Conservation (phyloP, 2,113 vertebrate species). For the Pleuronectes platessa region DNA sequence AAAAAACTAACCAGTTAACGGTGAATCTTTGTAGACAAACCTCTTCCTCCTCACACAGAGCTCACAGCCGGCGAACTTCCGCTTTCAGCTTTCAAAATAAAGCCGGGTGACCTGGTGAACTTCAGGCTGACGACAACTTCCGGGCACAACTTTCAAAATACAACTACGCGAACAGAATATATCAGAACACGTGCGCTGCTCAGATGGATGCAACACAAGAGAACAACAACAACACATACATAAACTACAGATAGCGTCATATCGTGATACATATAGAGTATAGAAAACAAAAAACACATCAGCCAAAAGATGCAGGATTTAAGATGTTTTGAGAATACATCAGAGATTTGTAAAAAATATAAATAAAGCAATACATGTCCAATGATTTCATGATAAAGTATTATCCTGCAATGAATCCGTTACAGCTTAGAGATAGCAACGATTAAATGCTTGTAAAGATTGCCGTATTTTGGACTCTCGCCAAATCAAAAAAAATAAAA, state of each 20-base stretch:
- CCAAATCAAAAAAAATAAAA: no score
- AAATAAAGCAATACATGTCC: no score
- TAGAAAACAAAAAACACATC: not conserved
- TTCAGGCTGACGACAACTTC: conserved; percentile 1
- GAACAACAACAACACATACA: no score
- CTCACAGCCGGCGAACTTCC: not conserved
- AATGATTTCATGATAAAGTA: not conserved
- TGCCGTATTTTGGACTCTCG: no score
- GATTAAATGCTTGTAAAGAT: not conserved
- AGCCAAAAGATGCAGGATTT: not conserved
- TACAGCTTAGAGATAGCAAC: no score
- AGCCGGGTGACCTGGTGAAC: not conserved
- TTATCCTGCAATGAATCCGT: not conserved
- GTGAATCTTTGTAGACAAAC: conserved; percentile 21
- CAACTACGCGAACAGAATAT: no score
- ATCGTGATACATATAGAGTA: no score
- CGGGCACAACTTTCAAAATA: not conserved
- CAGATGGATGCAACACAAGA: no score
- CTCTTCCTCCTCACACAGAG: conserved; percentile 14
- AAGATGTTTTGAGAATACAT: not conserved
- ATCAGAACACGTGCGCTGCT: no score
- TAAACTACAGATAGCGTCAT: no score
- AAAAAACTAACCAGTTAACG: conserved; percentile 12
- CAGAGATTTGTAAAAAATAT: not conserved
- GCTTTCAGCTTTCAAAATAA: conserved; percentile 57